Conservation (phyloP, 2,797 vertebrate species). For the Urophycis tenuis region DNA sequence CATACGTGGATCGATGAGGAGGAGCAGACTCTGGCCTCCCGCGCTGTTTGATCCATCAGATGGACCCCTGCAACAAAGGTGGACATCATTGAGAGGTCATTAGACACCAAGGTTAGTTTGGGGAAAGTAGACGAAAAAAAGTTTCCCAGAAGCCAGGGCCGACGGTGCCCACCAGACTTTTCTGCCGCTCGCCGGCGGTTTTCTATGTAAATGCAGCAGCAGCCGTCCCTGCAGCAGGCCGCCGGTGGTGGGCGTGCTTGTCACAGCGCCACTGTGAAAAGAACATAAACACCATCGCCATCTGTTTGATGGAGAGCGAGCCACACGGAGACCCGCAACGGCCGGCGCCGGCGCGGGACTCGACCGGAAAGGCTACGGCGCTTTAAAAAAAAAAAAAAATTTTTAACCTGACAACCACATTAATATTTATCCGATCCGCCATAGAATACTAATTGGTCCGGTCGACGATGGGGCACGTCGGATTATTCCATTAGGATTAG, state of each 20-base stretch:
- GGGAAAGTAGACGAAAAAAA: not conserved
- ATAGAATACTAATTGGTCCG: slow-evolving; percentile 45
- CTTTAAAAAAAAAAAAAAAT: too few species aligned
- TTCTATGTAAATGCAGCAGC: not conserved
- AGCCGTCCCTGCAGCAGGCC: not conserved
- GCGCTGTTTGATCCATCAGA: not conserved
- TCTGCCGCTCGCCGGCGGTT: not conserved
- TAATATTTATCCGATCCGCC: slow-evolving; percentile 56
- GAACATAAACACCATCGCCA: slow-evolving; percentile 50
- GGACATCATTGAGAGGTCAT: not conserved
- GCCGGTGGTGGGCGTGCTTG: not conserved
- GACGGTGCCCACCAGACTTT: not conserved
- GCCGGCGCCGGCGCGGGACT: not conserved
- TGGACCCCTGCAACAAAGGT: not conserved
- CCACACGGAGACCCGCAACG: slow-evolving; percentile 5
- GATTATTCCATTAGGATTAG: slow-evolving; percentile 39
- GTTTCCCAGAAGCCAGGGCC: slow-evolving; percentile 36
- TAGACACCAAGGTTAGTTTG: not conserved
- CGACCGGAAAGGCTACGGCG: slow-evolving; percentile 35
- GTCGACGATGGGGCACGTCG: slow-evolving; percentile 32
- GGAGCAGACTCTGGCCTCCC: not conserved
- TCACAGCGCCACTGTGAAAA: not conserved
- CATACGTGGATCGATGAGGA: slow-evolving; percentile 1
- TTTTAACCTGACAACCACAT: slow-evolving; percentile 45
- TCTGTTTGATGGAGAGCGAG: slow-evolving; percentile 60